phyloP scores from a whole-genome alignment of 2,888 invertebrate genomes.

The Griposia aprilina region DNA sequence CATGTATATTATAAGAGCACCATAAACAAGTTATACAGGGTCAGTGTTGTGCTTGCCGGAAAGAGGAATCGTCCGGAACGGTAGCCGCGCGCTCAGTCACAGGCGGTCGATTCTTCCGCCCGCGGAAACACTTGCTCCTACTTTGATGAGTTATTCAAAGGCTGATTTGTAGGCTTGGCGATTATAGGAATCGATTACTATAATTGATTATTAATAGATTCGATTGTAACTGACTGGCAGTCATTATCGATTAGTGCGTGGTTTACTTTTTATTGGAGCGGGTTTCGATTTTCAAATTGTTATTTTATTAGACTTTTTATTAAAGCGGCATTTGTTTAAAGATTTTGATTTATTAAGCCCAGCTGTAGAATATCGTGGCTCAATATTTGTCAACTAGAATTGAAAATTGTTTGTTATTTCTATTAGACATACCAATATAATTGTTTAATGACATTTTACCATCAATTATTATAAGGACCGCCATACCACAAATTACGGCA shows the following conservation, averaged over 20 bases:
- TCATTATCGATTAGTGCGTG: constrained; percentile 39
- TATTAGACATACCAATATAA: neutral
- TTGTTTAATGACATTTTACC: neutral
- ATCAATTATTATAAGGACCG: neutral
- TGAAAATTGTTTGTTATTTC: neutral
- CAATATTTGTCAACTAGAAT: neutral
- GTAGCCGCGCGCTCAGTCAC: constrained; percentile 71
- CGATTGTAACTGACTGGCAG: constrained; percentile 29
- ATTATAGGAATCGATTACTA: constrained; percentile 55
- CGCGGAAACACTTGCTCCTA: constrained; percentile 62
- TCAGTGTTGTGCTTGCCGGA: constrained; percentile 73
- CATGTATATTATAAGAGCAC: constrained; percentile 38
- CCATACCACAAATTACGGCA: neutral
- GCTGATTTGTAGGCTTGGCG: constrained; percentile 55
- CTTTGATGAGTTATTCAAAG: constrained; percentile 61
- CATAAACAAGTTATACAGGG: constrained; percentile 65
- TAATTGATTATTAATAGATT: constrained; percentile 45
- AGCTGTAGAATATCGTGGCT: neutral
- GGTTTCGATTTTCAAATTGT: constrained; percentile 8
- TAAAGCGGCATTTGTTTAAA: neutral
- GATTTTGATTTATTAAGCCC: neutral
- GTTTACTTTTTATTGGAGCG: constrained; percentile 15
- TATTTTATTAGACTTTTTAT: neutral
- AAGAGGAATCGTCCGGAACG: constrained; percentile 77
- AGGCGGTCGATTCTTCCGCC: constrained; percentile 76